These are phyloP conservation scores for Mormyrops boulengeri DNA, from an alignment of 2,797 vertebrate genomes.

Conservation along the genomic window DNA sequence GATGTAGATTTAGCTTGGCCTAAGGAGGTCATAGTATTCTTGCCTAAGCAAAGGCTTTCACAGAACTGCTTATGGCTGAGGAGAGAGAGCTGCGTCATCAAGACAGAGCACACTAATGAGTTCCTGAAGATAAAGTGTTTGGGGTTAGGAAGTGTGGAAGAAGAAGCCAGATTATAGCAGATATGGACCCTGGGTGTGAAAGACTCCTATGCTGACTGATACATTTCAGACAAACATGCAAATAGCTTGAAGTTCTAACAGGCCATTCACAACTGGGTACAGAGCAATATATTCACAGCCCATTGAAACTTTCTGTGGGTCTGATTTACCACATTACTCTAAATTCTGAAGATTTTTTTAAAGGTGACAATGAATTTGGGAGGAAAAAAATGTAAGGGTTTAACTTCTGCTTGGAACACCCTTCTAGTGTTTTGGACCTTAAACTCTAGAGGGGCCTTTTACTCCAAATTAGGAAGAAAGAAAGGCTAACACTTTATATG, in stretches of 20 bases:
- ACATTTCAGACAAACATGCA: conserved; percentile 13
- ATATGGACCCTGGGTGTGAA: not conserved
- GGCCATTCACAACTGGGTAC: not conserved
- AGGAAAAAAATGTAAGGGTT: not conserved
- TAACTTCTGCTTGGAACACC: not conserved
- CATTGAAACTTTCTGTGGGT: not conserved
- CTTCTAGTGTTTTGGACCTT: not conserved
- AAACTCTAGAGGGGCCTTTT: not conserved
- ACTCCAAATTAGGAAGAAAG: not conserved
- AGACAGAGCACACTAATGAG: not conserved
- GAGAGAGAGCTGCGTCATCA: not conserved
- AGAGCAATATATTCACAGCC: not conserved
- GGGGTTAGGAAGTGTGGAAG: not conserved
- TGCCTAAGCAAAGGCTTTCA: not conserved
- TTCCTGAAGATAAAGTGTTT: not conserved
- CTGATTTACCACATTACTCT: not conserved
- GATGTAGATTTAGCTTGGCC: not conserved
- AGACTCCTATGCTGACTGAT: not conserved
- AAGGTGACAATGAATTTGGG: not conserved
- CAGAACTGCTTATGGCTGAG: not conserved
- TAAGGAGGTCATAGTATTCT: not conserved
- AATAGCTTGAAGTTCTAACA: not conserved
- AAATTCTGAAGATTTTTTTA: not conserved
- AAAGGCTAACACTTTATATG: not conserved
- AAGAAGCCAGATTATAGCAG: not conserved